Conservation (phyloP, 2,888 invertebrate genomes). For the Ferdinandea cuprea region DNA sequence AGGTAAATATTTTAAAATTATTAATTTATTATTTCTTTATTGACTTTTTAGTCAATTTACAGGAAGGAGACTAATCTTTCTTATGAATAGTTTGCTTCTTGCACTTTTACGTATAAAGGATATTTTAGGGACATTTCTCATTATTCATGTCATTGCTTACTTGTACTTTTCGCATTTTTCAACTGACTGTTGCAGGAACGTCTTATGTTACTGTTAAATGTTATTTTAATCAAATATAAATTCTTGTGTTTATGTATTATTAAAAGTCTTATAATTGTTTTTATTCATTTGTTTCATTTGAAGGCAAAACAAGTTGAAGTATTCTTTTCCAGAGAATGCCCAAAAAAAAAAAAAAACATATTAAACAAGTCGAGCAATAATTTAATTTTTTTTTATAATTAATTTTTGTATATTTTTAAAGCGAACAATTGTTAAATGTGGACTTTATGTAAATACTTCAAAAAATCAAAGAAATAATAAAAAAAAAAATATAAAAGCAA, state of each 20-base stretch:
- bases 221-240: background rate
- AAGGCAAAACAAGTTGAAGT: slow-evolving; percentile 71
- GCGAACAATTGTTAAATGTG: slow-evolving; percentile 32
- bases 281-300: slow-evolving; percentile 63
- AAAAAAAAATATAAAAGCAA: slow-evolving; percentile 48
- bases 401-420: slow-evolving; percentile 50
- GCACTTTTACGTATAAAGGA: too few species aligned
- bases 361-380: slow-evolving; percentile 44
- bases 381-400: slow-evolving; percentile 2
- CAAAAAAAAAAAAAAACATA: slow-evolving; percentile 35
- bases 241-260: slow-evolving; percentile 3
- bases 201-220: too few species aligned
- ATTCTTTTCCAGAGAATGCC: slow-evolving; percentile 51
- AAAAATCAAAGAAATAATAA: slow-evolving; percentile 34
- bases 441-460: slow-evolving; percentile 42
- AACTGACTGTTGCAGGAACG: too few species aligned
- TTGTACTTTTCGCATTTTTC: too few species aligned
- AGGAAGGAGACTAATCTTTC: too few species aligned
- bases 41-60: too few species aligned
- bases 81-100: too few species aligned
- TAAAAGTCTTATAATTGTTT: slow-evolving; percentile 74
- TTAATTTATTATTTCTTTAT: too few species aligned
- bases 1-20: too few species aligned
- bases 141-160: too few species aligned
- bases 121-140: too few species aligned